Percentiles rank a stretch among this genome's conserved stretches.
Evolutionary conservation across 2,888 invertebrate species (phyloP).

Genomic region (Monoplex corrugatus): DNA sequence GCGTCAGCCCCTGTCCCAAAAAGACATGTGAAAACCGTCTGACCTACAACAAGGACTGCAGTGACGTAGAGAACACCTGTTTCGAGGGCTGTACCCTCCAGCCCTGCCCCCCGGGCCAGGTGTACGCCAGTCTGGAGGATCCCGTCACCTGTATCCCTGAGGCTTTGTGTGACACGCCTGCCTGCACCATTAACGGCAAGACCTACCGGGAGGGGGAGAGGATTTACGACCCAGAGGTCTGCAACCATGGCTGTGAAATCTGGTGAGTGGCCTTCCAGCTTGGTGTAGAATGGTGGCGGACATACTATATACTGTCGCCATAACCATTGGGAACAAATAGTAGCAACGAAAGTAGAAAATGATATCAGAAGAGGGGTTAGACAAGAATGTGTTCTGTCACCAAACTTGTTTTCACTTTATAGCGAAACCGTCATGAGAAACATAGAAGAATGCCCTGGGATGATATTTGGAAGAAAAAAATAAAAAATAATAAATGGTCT

Average conservation of each 20-base stretch:
- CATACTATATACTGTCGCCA: too few relatives aligned
- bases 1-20: conserved; percentile 90
- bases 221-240: conserved; percentile 84
- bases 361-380: too few relatives aligned
- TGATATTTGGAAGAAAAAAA: too few relatives aligned
- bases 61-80: conserved; percentile 68
- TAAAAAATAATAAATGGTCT: too few relatives aligned
- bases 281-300: too few relatives aligned
- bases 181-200: conserved; percentile 87
- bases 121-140: conserved; percentile 87
- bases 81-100: conserved; percentile 89
- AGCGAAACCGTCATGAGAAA: too few relatives aligned
- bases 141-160: conserved; percentile 89
- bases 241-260: conserved; percentile 87
- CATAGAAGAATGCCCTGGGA: too few relatives aligned
- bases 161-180: conserved; percentile 87
- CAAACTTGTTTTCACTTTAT: too few relatives aligned
- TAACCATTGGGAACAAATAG: too few relatives aligned
- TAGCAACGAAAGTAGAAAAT: too few relatives aligned
- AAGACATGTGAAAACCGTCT: conserved; percentile 91
- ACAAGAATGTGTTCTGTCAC: too few relatives aligned
- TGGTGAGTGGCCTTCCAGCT: conserved; percentile 86
- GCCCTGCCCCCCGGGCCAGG: conserved; percentile 88
- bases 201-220: conserved; percentile 90
- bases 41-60: conserved; percentile 84